Evolutionary conservation across 2,797 vertebrate genomes (phyloP).

Genomic region (Cryptoprocta ferox): DNA sequence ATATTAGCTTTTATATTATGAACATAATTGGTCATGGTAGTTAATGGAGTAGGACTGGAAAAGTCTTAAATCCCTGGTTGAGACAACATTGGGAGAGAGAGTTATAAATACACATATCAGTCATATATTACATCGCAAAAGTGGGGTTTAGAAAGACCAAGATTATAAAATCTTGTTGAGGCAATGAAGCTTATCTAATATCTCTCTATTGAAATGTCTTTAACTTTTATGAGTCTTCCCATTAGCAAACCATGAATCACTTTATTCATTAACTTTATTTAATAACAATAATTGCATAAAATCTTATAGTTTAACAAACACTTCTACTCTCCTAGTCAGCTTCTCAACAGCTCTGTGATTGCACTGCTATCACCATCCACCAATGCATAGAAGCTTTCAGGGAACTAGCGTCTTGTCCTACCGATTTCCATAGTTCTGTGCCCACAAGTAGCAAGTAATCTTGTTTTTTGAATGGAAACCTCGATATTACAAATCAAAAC

Average conservation of each 20-base stretch:
- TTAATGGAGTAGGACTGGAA: conserved; percentile 9
- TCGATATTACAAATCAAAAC: background rate
- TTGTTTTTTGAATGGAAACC: background rate
- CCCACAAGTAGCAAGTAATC: background rate
- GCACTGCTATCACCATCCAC: background rate
- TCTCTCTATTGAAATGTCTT: conserved; percentile 41
- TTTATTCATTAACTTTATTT: conserved; percentile 31
- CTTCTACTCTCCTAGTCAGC: background rate
- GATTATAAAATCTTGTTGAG: conserved; percentile 34
- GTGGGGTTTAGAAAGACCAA: background rate
- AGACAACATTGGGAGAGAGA: background rate
- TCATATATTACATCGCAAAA: conserved; percentile 23
- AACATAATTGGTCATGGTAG: background rate
- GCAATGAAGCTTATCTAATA: conserved; percentile 37
- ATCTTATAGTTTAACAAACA: background rate
- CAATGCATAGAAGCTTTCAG: background rate
- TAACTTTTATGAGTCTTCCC: conserved; percentile 36
- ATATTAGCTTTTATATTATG: background rate
- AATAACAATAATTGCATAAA: conserved; percentile 32
- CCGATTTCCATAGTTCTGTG: background rate
- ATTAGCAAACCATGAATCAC: conserved; percentile 50
- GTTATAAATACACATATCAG: conserved; percentile 7
- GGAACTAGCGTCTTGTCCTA: background rate
- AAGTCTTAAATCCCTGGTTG: conserved; percentile 52
- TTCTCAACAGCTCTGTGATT: background rate